Conservation (phyloP, 2,113 vertebrate species). For the Poeciliopsis retropinna region DNA sequence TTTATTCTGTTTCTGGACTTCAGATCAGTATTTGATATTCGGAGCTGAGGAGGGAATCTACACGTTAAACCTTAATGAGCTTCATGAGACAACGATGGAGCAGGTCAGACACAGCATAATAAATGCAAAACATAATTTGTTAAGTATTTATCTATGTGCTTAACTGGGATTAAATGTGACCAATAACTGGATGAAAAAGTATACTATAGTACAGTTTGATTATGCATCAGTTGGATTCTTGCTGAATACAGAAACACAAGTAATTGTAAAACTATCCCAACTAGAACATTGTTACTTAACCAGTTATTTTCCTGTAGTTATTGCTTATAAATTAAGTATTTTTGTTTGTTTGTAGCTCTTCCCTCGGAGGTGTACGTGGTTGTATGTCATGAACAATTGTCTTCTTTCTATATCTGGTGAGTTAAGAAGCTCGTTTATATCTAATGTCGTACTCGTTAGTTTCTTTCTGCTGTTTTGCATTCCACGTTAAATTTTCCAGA, state of each 20-base stretch:
- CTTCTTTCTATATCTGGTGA: slow-evolving; percentile 97
- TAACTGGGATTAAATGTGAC: not conserved
- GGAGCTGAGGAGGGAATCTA: slow-evolving; percentile 99
- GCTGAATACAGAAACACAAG: too few species aligned
- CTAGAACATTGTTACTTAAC: not conserved
- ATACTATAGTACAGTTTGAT: too few species aligned
- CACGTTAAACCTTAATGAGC: slow-evolving; percentile 96
- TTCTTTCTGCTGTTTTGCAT: not conserved
- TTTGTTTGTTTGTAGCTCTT: slow-evolving; percentile 84
- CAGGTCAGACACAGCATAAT: slow-evolving; percentile 80
- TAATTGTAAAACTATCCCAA: not conserved
- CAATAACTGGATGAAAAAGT: too few species aligned
- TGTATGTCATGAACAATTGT: slow-evolving; percentile 98
- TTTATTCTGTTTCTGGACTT: slow-evolving; percentile 34
- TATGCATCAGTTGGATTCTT: not conserved
- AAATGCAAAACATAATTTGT: not conserved
- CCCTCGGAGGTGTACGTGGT: slow-evolving; percentile 94
- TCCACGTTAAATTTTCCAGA: not conserved
- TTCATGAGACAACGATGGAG: slow-evolving; percentile 98
- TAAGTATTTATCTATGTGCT: not conserved
- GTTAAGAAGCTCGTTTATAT: slow-evolving; percentile 28
- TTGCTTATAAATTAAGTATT: not conserved
- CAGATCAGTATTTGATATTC: slow-evolving; percentile 99
- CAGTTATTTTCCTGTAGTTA: not conserved
- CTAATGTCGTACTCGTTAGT: too few species aligned